Percentiles rank a stretch among this genome's conserved stretches.
These are phyloP conservation scores for Redunca redunca DNA, from an alignment of 2,113 vertebrate species.

Conservation along the genomic window DNA sequence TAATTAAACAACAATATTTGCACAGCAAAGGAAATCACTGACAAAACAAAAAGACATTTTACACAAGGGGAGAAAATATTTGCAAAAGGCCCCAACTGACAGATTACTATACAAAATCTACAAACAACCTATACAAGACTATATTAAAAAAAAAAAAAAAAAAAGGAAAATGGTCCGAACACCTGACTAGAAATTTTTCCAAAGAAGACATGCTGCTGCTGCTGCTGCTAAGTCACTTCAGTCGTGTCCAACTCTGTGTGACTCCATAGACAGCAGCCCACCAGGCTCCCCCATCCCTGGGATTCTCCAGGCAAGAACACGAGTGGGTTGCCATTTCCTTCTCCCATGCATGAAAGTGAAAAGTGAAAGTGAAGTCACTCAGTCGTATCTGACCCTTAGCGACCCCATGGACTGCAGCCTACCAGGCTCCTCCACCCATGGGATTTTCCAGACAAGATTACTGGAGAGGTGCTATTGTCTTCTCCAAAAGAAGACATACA, in stretches of 20 bases:
- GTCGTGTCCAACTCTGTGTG: fast-evolving
- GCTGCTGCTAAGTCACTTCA: too few species aligned
- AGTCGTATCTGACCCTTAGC: fast-evolving
- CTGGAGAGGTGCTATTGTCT: too few species aligned
- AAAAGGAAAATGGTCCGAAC: neutral
- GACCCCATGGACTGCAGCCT: too few species aligned
- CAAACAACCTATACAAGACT: neutral
- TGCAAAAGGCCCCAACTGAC: neutral
- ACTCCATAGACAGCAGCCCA: too few species aligned
- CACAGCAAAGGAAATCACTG: neutral
- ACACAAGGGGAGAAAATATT: neutral
- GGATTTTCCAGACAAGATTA: too few species aligned
- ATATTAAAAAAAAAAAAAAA: neutral
- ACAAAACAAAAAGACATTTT: neutral
- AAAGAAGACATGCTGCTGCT: neutral
- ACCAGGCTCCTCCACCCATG: too few species aligned
- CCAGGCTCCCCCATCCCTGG: fast-evolving
- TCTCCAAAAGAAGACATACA: neutral
- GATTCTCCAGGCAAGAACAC: too few species aligned
- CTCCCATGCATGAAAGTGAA: too few species aligned
- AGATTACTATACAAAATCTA: neutral
- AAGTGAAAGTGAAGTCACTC: too few species aligned
- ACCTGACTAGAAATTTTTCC: neutral
- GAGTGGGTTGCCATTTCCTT: too few species aligned
- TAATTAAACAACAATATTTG: neutral